Percentiles rank a stretch among this genome's conserved stretches.
These are phyloP conservation scores for Hippocampus zosterae DNA, from an alignment of 2,113 vertebrate species.

Conservation along the genomic window DNA sequence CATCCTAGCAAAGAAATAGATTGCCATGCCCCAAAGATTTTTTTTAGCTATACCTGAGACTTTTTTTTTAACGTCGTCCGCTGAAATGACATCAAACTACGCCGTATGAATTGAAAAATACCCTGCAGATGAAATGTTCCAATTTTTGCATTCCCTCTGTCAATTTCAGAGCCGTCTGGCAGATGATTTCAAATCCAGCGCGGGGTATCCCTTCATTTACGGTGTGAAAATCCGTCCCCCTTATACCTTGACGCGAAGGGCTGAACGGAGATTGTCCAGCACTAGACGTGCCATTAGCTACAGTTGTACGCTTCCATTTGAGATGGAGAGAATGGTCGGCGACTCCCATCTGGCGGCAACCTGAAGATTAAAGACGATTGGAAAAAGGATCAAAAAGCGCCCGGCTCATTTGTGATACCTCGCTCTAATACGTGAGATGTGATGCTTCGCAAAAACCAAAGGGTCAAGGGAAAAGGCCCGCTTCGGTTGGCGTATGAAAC, in stretches of 20 bases:
- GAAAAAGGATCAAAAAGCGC: conserved; percentile 54
- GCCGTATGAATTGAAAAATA: neutral
- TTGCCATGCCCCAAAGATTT: neutral
- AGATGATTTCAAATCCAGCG: neutral
- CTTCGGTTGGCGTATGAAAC: conserved; percentile 65
- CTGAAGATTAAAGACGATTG: conserved; percentile 19
- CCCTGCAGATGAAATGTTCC: neutral
- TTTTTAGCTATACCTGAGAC: neutral
- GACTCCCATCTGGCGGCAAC: conserved; percentile 9
- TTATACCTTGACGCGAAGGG: neutral
- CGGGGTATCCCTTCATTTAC: neutral
- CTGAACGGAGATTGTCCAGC: neutral
- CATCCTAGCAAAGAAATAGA: neutral
- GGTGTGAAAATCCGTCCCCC: neutral
- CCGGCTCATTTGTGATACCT: conserved; percentile 43
- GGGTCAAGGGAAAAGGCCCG: conserved; percentile 59
- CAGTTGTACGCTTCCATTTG: neutral
- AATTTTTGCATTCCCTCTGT: neutral
- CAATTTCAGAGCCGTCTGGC: neutral
- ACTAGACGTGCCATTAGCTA: neutral
- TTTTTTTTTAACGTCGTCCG: too few species aligned
- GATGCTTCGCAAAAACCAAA: conserved; percentile 57
- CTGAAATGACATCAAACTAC: neutral
- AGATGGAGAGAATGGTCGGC: neutral
- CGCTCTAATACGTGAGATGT: conserved; percentile 54